Percentiles rank a stretch among this genome's conserved stretches.
Conservation (phyloP, 2,888 invertebrate species). For the Dione juno region DNA sequence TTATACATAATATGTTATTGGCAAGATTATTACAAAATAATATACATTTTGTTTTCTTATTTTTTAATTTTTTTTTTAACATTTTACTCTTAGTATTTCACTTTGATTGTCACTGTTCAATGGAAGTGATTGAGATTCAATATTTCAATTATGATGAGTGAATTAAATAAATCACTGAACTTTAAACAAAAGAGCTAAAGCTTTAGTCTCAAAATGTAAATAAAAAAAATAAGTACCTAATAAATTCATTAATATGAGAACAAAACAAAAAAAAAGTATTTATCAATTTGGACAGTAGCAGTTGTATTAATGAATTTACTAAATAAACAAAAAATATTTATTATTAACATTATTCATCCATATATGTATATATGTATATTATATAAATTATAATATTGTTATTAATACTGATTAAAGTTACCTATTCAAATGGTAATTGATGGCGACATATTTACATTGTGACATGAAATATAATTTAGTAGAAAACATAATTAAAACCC, state of each 20-base stretch:
- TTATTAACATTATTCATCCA: neutral
- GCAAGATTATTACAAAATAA: slow-evolving; percentile 25
- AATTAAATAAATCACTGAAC: slow-evolving; percentile 26
- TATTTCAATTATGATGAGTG: neutral
- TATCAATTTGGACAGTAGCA: neutral
- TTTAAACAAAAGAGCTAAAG: slow-evolving; percentile 17
- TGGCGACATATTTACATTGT: slow-evolving; percentile 76
- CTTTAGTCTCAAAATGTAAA: slow-evolving; percentile 16
- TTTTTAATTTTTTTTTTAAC: neutral
- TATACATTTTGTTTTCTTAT: slow-evolving; percentile 2
- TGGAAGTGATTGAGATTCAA: slow-evolving; percentile 10
- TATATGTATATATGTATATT: slow-evolving; percentile 25
- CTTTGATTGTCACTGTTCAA: neutral
- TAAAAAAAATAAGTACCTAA: slow-evolving; percentile 16
- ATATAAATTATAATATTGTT: slow-evolving; percentile 71
- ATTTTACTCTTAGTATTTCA: neutral
- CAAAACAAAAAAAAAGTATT: neutral
- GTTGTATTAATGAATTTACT: slow-evolving; percentile 3
- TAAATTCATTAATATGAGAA: slow-evolving; percentile 8
- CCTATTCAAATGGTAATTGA: slow-evolving; percentile 72
- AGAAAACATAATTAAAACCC: slow-evolving; percentile 67
- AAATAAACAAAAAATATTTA: slow-evolving; percentile 1
- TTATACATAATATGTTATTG: slow-evolving; percentile 23
- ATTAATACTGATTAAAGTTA: slow-evolving; percentile 81
- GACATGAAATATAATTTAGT: slow-evolving; percentile 74